Base-by-base conservation (phyloP, 2,113 vertebrate species). In the Menura novaehollandiae region DNA sequence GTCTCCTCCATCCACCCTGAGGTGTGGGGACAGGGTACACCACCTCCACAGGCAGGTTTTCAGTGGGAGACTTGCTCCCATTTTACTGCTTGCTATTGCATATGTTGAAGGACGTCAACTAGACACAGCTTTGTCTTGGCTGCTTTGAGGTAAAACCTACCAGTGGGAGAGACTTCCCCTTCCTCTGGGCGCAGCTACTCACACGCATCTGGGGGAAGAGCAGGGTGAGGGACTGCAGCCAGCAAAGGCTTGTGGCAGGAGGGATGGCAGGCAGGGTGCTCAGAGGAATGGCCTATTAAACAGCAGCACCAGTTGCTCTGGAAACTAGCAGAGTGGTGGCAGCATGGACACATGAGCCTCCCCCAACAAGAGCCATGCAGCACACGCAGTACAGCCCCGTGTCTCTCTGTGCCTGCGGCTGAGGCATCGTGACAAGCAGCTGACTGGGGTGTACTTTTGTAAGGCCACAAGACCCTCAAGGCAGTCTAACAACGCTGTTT, bases 301-400 rank as follows among this genome's bases (percentile, higher is more conserved):
- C 10, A 89, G 62, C 59, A 87, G 44, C n/a, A 53, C 17, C 24
- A 41, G 24, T 16, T 84, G 24, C 49, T 86, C 68, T 58, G 46
- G 64, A 85, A 62, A 33, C 3, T 0, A 44, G n/a, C 1, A 6
- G 53, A 44, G 32, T 79, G 7, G 6, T 24, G 51, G 80, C 66
- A 52, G 56, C 80, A 74, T 3, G 4, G 53, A 41, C 60, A 62
- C 43, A 46, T 7, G 55, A 64, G 33, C 22, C 55, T 69, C 7
- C 44, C 47, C 35, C 64, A 81, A 28, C 18, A 47, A 33, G 23
- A 71, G 46, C 51, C 0, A 0, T 17, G 60, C 26, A 58, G 55
- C 53, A 24, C 39, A 62, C 0, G 0, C 13, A 39, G 51, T 1
- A 2, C 41, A 52, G 3, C 33, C 27, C 27, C 0, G 0, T 8